Base-by-base conservation (phyloP, 1,140 invertebrate species). In the Akabosia matsudoensis region DNA sequence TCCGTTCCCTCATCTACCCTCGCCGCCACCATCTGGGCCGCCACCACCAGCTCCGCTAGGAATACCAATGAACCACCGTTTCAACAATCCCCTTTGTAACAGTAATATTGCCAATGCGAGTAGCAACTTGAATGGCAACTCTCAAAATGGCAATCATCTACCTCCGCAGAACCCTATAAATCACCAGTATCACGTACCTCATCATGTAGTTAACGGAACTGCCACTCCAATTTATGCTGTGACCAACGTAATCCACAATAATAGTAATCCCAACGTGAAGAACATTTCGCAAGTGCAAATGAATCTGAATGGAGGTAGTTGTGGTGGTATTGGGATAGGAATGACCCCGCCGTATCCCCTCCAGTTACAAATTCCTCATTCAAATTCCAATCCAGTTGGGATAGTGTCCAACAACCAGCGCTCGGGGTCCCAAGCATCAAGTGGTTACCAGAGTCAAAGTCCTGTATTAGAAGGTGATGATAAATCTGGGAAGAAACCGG, bases 381-480 rank as follows among this genome's bases (percentile, higher is more conserved):
- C 92, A 37, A 96, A 95, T 86, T 93, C 93, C 1, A 90, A 94
- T 61, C 95, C 95, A 83, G 83, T 85, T 71, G 80, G 84, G 70
- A 77, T 80, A 18, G 75, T 75, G 7, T 13, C 7, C 24, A 78
- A 77, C 61, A 81, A 79, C 56, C 54, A 73, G 28, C 51, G 77
- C 24, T 74, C 79, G 3, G 80, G 79, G 1, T 78, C 78, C 7
- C 79, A 81, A 56, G 78, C 80, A 0, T 79, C 80, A 1, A 76
- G 77, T 22, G 80, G 79, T 30, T 81, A 80, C 33, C 77, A 80
- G 51, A 77, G 81, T 76, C 76, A 82, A 45, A 76, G 77, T 77
- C 74, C 79, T 73, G 82, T 81, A 22, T 54, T 78, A 31, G 81
- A 82, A 61, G 76, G 78, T 30, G 79, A 79, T 14, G 79, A 80